Evolutionary conservation across 2,113 vertebrate species (phyloP).

Genomic region (Cisticola juncidis): DNA sequence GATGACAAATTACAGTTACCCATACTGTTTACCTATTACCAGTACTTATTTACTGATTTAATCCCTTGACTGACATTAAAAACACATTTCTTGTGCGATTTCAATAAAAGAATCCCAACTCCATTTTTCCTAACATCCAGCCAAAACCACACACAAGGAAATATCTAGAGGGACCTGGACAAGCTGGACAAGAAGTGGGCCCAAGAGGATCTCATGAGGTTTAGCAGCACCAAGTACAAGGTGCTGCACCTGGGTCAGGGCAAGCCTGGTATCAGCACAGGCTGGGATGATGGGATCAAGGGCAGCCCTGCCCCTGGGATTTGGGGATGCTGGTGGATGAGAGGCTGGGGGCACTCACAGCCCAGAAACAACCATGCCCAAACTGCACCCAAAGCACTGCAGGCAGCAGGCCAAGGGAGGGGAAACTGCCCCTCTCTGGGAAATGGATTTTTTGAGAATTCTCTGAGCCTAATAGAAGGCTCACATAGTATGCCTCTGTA

Average conservation of each 20-base stretch:
- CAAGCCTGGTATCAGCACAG: background rate
- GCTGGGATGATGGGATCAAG: fast-evolving
- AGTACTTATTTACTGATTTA: background rate
- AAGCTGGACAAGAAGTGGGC: background rate
- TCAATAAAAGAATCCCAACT: background rate
- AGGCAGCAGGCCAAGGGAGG: background rate
- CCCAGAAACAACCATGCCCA: no score
- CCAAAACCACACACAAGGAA: background rate
- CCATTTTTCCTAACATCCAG: background rate
- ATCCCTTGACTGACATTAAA: background rate
- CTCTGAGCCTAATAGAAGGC: no score
- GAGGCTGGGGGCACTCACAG: background rate
- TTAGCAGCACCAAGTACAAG: background rate
- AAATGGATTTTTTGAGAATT: no score
- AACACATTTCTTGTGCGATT: background rate
- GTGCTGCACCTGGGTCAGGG: background rate
- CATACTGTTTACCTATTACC: background rate
- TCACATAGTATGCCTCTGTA: no score
- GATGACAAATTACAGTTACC: background rate
- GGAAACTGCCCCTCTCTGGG: background rate
- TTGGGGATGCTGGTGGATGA: background rate
- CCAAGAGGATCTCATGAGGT: background rate
- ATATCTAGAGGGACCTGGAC: background rate
- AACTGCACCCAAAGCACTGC: background rate
- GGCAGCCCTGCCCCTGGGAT: background rate